These are phyloP conservation scores for Thalassarche chlororhynchos DNA, from an alignment of 2,113 vertebrate species.

Conservation along the genomic window DNA sequence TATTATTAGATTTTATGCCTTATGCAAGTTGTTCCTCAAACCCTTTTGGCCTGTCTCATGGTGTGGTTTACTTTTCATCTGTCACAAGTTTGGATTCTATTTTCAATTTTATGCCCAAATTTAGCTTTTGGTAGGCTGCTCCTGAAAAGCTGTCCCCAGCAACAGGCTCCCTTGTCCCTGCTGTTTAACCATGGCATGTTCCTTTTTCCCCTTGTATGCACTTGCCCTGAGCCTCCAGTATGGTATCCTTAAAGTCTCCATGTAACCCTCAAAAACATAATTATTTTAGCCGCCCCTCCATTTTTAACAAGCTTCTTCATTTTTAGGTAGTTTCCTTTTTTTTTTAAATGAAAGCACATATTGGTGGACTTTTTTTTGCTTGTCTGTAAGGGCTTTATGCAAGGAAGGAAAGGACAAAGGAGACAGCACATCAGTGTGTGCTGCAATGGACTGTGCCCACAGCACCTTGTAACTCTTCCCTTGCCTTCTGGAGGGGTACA, in stretches of 20 bases:
- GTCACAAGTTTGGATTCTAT: not conserved
- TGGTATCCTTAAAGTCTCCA: not conserved
- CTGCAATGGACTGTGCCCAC: not conserved
- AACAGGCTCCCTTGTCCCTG: not conserved
- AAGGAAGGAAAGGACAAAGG: not conserved
- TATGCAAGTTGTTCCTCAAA: constrained; percentile 17
- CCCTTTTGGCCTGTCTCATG: not conserved
- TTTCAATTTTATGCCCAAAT: not conserved
- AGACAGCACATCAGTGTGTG: not conserved
- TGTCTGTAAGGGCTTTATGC: not conserved
- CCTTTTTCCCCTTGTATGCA: not conserved
- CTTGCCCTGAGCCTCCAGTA: not conserved
- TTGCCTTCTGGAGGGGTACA: not conserved
- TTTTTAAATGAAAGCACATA: not conserved
- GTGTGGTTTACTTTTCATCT: constrained; percentile 9
- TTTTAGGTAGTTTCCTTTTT: not conserved
- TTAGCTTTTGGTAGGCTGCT: not conserved
- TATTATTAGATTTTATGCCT: constrained; percentile 39
- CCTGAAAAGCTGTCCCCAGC: not conserved
- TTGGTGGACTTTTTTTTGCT: not conserved
- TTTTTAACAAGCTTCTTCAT: not conserved
- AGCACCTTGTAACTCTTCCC: not conserved
- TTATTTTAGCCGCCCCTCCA: not conserved
- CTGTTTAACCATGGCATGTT: not conserved
- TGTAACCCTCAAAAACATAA: not conserved